Percentiles rank a stretch among this genome's conserved stretches.
phyloP scores from a whole-genome alignment of 2,113 vertebrate species.

The Corythoichthys intestinalis region DNA sequence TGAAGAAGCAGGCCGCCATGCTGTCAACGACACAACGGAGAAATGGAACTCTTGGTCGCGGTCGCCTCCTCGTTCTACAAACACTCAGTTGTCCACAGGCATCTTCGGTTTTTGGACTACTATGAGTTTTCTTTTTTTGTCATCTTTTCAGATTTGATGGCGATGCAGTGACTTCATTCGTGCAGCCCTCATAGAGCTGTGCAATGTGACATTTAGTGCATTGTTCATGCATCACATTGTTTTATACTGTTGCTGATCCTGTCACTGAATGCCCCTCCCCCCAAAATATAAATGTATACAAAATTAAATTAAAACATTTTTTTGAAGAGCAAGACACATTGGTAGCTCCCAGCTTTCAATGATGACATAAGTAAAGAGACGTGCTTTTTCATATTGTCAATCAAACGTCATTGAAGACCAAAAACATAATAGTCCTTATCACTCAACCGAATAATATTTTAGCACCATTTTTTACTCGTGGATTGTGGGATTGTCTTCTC shows the following conservation, averaged over 20 bases:
- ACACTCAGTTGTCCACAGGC: constrained; percentile 19
- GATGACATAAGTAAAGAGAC: background rate
- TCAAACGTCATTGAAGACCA: background rate
- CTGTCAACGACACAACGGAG: background rate
- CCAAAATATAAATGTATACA: background rate
- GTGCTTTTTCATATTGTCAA: constrained; percentile 5
- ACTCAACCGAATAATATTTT: background rate
- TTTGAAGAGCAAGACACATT: background rate
- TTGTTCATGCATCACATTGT: background rate
- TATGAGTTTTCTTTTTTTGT: background rate
- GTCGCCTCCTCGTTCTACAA: background rate
- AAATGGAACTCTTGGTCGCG: background rate
- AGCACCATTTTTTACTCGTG: background rate
- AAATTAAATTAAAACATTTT: background rate
- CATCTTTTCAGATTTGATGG: background rate
- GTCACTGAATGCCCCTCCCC: background rate
- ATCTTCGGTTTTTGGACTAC: background rate
- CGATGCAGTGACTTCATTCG: background rate
- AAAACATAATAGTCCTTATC: background rate
- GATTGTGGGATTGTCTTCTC: background rate
- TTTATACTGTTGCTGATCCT: background rate
- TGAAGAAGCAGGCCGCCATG: background rate
- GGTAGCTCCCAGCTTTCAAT: background rate
- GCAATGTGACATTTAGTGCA: background rate
- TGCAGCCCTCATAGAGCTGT: background rate